Percentiles rank a stretch among this genome's conserved stretches.
Conservation (phyloP, 2,797 vertebrate genomes). For the Antrozous pallidus region DNA sequence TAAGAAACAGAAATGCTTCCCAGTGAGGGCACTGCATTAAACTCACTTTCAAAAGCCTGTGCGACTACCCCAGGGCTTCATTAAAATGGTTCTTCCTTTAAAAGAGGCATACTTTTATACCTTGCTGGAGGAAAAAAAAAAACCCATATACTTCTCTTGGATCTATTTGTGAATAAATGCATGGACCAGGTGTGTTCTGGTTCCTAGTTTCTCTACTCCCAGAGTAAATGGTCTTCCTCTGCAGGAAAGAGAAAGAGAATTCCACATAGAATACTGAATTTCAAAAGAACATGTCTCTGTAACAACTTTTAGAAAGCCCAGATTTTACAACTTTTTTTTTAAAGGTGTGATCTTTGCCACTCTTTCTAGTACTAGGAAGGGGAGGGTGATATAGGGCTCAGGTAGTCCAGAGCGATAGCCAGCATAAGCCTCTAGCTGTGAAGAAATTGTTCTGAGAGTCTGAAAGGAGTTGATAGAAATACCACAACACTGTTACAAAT, state of each 20-base stretch:
- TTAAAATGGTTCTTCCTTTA: constrained; percentile 38
- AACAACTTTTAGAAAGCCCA: neutral
- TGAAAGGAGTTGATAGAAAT: neutral
- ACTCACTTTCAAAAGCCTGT: neutral
- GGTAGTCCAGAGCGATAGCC: neutral
- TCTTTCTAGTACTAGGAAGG: neutral
- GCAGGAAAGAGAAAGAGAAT: neutral
- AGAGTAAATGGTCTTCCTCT: neutral
- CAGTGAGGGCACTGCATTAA: neutral
- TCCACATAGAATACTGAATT: neutral
- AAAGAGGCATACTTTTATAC: constrained; percentile 9
- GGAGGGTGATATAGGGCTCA: neutral
- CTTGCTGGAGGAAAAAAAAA: neutral
- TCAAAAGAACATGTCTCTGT: neutral
- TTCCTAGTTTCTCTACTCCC: neutral
- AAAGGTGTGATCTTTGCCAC: neutral
- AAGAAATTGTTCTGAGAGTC: neutral
- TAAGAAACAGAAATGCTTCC: constrained; percentile 1
- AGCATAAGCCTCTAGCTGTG: neutral
- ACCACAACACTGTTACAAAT: neutral
- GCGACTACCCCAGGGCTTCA: neutral
- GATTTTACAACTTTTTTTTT: neutral
- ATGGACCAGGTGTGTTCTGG: neutral
- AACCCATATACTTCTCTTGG: neutral
- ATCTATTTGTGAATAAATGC: constrained; percentile 18